Percentiles rank a stretch among this genome's conserved stretches.
These are phyloP conservation scores for Drosophila willistoni DNA, from an alignment of 1,140 invertebrate genomes.

Conservation along the genomic window DNA sequence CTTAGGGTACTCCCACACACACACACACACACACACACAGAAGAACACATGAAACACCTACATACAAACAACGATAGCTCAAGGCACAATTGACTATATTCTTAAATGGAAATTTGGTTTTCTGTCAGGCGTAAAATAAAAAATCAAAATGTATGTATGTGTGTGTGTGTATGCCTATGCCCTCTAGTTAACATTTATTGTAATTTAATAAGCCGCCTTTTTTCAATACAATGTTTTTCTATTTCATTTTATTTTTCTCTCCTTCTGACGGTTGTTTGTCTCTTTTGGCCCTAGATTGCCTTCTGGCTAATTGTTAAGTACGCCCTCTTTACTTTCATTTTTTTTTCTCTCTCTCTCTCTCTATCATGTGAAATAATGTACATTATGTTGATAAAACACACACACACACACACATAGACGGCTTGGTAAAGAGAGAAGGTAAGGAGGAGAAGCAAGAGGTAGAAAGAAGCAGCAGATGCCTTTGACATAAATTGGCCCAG, in stretches of 20 bases:
- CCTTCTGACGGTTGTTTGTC: constrained; percentile 16
- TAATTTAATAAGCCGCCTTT: constrained; percentile 68
- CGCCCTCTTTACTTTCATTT: constrained; percentile 17
- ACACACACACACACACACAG: constrained; percentile 14
- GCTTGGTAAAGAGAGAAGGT: neutral
- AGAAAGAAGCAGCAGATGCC: constrained; percentile 1
- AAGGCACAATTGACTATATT: constrained; percentile 35
- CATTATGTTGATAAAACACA: constrained; percentile 44
- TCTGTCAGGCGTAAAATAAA: constrained; percentile 54
- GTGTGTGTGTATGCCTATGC: neutral
- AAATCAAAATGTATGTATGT: constrained; percentile 2
- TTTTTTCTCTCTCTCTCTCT: neutral
- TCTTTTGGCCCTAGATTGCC: constrained; percentile 42
- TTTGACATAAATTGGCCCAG: constrained; percentile 19
- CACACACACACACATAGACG: constrained; percentile 1
- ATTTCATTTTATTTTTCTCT: constrained; percentile 11
- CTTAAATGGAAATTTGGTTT: constrained; percentile 30
- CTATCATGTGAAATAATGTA: constrained; percentile 18
- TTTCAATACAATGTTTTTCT: constrained; percentile 22
- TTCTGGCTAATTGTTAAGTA: constrained; percentile 64
- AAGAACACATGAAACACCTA: neutral
- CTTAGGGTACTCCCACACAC: neutral
- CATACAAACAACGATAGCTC: constrained; percentile 10
- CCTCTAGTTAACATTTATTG: constrained; percentile 56
- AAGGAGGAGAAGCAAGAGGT: neutral